These are phyloP conservation scores for Drosophila glabriapex DNA, from an alignment of 2,888 invertebrate species.

Conservation along the genomic window DNA sequence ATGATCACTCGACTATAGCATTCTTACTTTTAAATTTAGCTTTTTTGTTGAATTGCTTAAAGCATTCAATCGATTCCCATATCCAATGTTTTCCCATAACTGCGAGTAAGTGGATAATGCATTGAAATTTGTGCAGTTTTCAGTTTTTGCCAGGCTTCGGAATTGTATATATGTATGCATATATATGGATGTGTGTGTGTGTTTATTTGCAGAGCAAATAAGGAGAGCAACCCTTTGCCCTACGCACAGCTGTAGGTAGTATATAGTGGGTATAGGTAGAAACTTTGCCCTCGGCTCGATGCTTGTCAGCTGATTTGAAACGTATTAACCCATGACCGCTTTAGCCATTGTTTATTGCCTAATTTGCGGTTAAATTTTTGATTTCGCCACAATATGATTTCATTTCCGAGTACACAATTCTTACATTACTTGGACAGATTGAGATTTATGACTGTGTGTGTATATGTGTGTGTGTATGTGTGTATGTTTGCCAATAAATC, in stretches of 20 bases:
- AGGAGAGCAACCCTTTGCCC: conserved; percentile 55
- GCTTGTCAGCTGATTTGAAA: conserved; percentile 63
- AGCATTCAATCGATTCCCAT: background rate
- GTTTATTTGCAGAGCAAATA: conserved; percentile 21
- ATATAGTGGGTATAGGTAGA: conserved; percentile 3
- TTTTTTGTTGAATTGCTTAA: background rate
- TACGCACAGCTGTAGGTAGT: background rate
- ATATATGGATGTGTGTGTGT: conserved; percentile 1
- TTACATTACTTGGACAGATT: conserved; percentile 61
- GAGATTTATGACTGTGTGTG: conserved; percentile 64
- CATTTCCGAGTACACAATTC: conserved; percentile 37
- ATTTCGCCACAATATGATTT: conserved; percentile 65
- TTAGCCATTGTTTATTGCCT: conserved; percentile 74
- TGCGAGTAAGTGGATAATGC: background rate
- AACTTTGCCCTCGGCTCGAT: conserved; percentile 16
- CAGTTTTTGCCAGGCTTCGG: background rate
- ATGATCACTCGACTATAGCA: too few relatives aligned
- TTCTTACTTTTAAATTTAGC: too few relatives aligned
- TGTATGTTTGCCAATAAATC: conserved; percentile 58
- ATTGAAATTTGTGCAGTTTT: conserved; percentile 32
- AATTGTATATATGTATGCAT: background rate
- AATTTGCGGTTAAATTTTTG: conserved; percentile 74
- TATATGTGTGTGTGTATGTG: background rate
- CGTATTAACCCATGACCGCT: conserved; percentile 78
- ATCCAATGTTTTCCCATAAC: background rate